phyloP scores from a whole-genome alignment of 2,113 vertebrate genomes.

The Trinectes maculatus region DNA sequence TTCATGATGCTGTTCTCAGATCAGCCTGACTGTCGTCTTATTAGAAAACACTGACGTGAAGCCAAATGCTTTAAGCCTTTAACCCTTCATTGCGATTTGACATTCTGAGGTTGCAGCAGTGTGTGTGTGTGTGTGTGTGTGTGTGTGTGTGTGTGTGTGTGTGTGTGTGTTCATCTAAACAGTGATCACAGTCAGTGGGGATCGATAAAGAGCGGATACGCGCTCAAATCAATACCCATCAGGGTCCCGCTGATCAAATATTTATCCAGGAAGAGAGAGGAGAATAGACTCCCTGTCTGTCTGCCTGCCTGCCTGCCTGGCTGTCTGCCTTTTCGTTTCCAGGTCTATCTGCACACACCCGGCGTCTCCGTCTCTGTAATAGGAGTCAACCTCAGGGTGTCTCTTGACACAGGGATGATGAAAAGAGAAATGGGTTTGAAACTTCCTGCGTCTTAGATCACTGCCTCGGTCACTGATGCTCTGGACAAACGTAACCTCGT shows the following conservation, averaged over 20 bases:
- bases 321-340: slow-evolving; percentile 29
- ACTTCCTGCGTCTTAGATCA: not conserved
- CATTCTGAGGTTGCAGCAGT: slow-evolving; percentile 35
- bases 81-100: slow-evolving; percentile 51
- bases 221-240: slow-evolving; percentile 82
- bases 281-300: slow-evolving; percentile 55
- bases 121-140: slow-evolving; percentile 11
- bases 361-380: slow-evolving; percentile 20
- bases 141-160: slow-evolving; percentile 17
- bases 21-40: slow-evolving; percentile 23
- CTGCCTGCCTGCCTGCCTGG: slow-evolving; percentile 28
- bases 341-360: slow-evolving; percentile 9
- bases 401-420: slow-evolving; percentile 24
- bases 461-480: too few relatives aligned
- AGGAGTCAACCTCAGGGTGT: slow-evolving; percentile 31
- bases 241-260: slow-evolving; percentile 88
- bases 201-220: slow-evolving; percentile 64
- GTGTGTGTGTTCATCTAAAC: slow-evolving; percentile 44
- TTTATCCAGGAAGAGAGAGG: slow-evolving; percentile 81
- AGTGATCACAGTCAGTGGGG: slow-evolving; percentile 68
- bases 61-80: slow-evolving; percentile 41
- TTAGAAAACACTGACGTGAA: slow-evolving; percentile 42
- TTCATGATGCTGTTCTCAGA: slow-evolving; percentile 6
- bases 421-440: not conserved
- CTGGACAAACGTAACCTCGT: too few relatives aligned